Percentiles rank a stretch among this genome's conserved stretches.
These are phyloP conservation scores for Amphibalanus amphitrite DNA, from an alignment of 1,140 invertebrate species.

Conservation along the genomic window DNA sequence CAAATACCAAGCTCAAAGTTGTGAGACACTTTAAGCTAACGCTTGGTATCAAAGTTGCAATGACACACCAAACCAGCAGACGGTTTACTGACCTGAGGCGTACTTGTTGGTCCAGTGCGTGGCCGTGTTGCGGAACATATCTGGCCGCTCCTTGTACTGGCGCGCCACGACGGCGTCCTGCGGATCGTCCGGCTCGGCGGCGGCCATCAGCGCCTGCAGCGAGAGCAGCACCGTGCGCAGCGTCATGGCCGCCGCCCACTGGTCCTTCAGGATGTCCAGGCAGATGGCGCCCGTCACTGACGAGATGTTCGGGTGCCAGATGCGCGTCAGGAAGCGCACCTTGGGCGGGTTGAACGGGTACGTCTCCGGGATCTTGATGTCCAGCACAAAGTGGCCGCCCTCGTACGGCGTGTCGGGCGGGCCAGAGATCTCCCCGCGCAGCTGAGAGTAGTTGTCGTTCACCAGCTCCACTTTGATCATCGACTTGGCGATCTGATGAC, in stretches of 20 bases:
- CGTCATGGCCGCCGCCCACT: slow-evolving; percentile 99
- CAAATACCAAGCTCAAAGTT: too few relatives aligned
- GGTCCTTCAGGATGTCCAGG: slow-evolving; percentile 97
- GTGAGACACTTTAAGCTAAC: too few relatives aligned
- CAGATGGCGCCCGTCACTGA: slow-evolving; percentile 98
- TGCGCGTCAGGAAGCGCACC: slow-evolving; percentile 87
- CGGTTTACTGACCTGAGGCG: slow-evolving; percentile 56
- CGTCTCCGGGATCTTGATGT: slow-evolving; percentile 96
- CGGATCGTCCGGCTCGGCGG: slow-evolving; percentile 90
- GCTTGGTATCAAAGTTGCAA: too few relatives aligned
- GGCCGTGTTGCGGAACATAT: slow-evolving; percentile 75
- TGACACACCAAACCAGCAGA: too few relatives aligned
- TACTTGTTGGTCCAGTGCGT: slow-evolving; percentile 88
- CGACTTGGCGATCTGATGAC: slow-evolving; percentile 62
- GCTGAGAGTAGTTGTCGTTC: slow-evolving; percentile 76
- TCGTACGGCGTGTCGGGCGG: slow-evolving; percentile 95
- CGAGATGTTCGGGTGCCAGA: slow-evolving; percentile 99
- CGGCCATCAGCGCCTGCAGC: slow-evolving; percentile 69
- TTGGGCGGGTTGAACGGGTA: slow-evolving; percentile 99
- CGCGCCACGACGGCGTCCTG: slow-evolving; percentile 94
- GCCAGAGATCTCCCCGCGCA: slow-evolving; percentile 76
- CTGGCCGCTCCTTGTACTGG: slow-evolving; percentile 77
- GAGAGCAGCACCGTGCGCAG: slow-evolving; percentile 85
- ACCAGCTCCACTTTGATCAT: slow-evolving; percentile 81
- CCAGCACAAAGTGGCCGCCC: slow-evolving; percentile 78